phyloP scores from a whole-genome alignment of 2,888 invertebrate species.

The Drosophila histrio region DNA sequence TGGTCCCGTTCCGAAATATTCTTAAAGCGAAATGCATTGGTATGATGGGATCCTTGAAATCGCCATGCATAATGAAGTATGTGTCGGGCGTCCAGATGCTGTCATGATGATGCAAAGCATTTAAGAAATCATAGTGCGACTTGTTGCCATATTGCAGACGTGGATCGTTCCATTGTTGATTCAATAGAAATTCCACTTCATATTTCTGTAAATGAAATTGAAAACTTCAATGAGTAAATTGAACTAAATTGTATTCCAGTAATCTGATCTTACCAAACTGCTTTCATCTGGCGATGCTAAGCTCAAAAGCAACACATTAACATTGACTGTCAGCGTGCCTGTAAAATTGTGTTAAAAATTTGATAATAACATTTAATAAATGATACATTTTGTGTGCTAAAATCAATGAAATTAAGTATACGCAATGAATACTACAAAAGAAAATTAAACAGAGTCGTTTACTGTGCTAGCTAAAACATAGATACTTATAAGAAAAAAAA shows the following conservation, averaged over 20 bases:
- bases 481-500: neutral
- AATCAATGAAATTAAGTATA: slow-evolving; percentile 6
- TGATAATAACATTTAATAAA: neutral
- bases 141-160: slow-evolving; percentile 94
- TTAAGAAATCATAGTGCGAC: slow-evolving; percentile 93
- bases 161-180: slow-evolving; percentile 97
- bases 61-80: slow-evolving; percentile 98
- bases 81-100: slow-evolving; percentile 97
- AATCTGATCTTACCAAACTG: slow-evolving; percentile 91
- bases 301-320: slow-evolving; percentile 96
- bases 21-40: slow-evolving; percentile 96
- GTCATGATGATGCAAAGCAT: slow-evolving; percentile 96
- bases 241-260: neutral
- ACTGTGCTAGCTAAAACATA: slow-evolving; percentile 18
- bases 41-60: slow-evolving; percentile 96
- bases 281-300: slow-evolving; percentile 98
- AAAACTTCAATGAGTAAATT: neutral
- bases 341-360: slow-evolving; percentile 57
- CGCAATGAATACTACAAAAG: slow-evolving; percentile 13
- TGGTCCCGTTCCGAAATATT: slow-evolving; percentile 96
- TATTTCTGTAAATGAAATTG: slow-evolving; percentile 89
- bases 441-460: neutral
- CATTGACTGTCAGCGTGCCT: slow-evolving; percentile 96
- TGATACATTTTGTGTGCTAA: neutral
- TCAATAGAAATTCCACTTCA: slow-evolving; percentile 96